phyloP scores from a whole-genome alignment of 2,888 invertebrate species.

The Nemoura dubitans region DNA sequence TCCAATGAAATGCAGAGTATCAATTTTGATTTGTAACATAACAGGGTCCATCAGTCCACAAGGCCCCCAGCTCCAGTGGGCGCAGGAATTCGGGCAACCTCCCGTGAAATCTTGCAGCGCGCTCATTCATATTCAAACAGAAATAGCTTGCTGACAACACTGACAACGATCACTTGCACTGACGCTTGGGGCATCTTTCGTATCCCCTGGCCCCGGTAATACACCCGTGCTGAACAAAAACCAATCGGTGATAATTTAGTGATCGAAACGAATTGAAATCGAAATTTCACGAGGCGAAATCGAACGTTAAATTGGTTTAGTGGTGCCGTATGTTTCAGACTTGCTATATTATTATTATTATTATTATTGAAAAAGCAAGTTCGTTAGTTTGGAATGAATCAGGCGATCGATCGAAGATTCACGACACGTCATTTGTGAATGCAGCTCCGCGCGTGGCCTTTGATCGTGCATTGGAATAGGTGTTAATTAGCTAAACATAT shows the following conservation, averaged over 20 bases:
- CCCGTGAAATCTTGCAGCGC: background rate
- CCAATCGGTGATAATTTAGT: too few species aligned
- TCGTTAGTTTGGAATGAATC: background rate
- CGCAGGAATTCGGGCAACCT: background rate
- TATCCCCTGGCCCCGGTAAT: too few species aligned
- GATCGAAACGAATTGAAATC: background rate
- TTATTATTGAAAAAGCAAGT: background rate
- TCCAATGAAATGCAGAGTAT: background rate
- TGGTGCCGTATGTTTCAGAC: background rate
- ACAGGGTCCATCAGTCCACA: background rate
- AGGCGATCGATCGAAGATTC: background rate
- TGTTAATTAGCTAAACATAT: background rate
- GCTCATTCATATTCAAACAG: background rate
- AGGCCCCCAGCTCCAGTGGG: background rate
- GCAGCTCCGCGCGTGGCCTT: background rate
- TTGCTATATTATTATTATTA: background rate
- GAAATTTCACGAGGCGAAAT: too few species aligned
- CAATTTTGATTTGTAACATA: background rate
- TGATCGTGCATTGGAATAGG: background rate
- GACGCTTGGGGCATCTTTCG: background rate
- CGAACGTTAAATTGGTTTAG: background rate
- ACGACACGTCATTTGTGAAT: background rate
- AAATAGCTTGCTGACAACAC: background rate
- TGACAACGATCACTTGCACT: background rate
- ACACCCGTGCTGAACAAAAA: too few species aligned